Conservation (phyloP, 1,140 invertebrate genomes). For the Phenacoccus solenopsis region DNA sequence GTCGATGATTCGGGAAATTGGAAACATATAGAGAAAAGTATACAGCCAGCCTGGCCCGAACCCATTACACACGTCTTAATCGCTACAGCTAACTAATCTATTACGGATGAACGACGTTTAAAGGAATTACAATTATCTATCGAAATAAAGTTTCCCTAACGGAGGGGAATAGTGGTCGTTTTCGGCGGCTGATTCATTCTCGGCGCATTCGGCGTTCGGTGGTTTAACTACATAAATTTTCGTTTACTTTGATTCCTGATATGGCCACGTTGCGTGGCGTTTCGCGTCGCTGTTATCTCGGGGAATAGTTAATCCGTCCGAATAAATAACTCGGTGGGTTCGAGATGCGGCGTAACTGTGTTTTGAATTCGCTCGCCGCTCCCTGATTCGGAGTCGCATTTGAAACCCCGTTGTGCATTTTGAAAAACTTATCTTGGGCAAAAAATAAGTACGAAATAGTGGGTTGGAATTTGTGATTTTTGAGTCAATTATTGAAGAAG, state of each 20-base stretch:
- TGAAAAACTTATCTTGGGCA: no score
- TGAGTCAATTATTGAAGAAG: no score
- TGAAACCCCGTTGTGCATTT: no score
- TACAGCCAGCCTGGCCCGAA: no score
- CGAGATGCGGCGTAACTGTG: no score
- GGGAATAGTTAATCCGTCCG: conserved; percentile 3
- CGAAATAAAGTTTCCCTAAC: not conserved
- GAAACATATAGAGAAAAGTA: no score
- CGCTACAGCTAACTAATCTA: not conserved
- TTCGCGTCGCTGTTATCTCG: not conserved
- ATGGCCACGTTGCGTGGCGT: not conserved
- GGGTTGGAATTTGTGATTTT: no score
- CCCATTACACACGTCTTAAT: no score
- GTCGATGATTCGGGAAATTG: no score
- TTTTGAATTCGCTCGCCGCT: no score
- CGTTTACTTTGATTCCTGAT: not conserved
- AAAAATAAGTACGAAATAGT: no score
- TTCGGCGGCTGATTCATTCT: not conserved
- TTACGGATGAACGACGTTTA: conserved; percentile 7
- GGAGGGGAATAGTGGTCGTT: not conserved
- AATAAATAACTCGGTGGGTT: conserved; percentile 9
- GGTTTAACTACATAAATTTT: conserved; percentile 10
- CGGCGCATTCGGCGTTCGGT: not conserved
- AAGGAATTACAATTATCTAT: conserved; percentile 10
- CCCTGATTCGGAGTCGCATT: no score